Evolutionary conservation across 2,797 vertebrate genomes (phyloP).

Genomic region (Galago senegalensis): DNA sequence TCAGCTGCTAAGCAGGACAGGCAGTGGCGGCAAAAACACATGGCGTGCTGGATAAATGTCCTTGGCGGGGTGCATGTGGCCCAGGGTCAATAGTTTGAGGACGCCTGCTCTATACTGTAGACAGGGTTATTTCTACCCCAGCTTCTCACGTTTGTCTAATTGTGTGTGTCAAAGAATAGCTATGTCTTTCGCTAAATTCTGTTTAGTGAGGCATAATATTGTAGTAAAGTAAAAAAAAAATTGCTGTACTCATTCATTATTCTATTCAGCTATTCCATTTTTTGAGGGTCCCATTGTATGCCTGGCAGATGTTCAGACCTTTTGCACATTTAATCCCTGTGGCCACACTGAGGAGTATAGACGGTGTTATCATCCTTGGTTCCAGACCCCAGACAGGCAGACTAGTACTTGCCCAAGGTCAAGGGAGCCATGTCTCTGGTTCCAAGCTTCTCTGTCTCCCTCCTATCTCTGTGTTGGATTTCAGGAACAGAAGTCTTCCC

Average conservation of each 20-base stretch:
- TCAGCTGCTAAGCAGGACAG: too few relatives aligned
- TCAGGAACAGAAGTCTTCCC: background rate
- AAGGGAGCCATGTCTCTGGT: background rate
- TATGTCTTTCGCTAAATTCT: background rate
- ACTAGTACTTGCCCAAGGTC: background rate
- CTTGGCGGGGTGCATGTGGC: too few relatives aligned
- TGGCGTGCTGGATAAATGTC: too few relatives aligned
- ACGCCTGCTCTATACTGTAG: background rate
- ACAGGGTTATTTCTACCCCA: background rate
- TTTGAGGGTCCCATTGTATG: background rate
- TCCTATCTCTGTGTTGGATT: conserved; percentile 1
- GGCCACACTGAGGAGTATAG: background rate
- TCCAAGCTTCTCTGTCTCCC: background rate
- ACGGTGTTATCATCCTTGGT: background rate
- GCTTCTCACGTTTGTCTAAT: background rate
- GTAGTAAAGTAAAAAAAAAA: background rate
- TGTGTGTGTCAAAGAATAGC: background rate
- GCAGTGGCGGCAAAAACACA: too few relatives aligned
- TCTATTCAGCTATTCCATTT: background rate
- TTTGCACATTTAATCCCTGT: background rate
- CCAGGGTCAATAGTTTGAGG: too few relatives aligned
- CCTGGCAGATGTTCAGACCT: background rate
- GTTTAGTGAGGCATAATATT: background rate
- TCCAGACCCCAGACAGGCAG: background rate
- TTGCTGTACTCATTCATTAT: background rate